phyloP scores from a whole-genome alignment of 2,113 vertebrate genomes.

The Petrocephalus microphthalmus region DNA sequence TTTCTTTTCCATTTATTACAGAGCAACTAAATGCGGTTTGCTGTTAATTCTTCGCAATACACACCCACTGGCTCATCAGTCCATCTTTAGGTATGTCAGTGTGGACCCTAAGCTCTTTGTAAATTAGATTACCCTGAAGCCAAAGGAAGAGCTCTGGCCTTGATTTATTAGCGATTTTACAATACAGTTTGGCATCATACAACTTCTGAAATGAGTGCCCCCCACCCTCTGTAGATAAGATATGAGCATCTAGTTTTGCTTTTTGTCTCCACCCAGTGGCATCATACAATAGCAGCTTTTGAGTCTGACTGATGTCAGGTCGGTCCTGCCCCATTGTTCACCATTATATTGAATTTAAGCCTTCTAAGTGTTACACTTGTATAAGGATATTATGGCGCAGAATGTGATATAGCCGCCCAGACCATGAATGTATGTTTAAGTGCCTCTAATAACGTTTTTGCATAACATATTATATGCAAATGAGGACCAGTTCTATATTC shows the following conservation, averaged over 20 bases:
- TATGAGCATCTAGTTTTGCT: too few species aligned
- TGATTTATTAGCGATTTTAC: not conserved
- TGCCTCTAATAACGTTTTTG: not conserved
- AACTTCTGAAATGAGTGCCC: not conserved
- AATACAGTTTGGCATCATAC: not conserved
- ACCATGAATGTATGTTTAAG: not conserved
- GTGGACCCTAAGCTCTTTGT: not conserved
- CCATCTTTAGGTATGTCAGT: not conserved
- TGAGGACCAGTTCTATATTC: not conserved
- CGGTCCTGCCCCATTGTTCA: not conserved
- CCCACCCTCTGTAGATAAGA: not conserved
- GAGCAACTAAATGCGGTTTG: not conserved
- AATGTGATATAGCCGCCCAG: not conserved
- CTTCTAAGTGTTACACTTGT: not conserved
- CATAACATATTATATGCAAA: not conserved
- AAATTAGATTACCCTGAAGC: not conserved
- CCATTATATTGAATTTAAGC: not conserved
- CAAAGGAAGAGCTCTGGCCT: not conserved
- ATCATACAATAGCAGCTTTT: not conserved
- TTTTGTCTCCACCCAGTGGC: not conserved
- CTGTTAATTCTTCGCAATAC: not conserved
- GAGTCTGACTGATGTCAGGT: not conserved
- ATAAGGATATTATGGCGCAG: not conserved
- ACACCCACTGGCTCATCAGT: not conserved
- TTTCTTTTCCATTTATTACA: not conserved